A percentile compares a stretch with the other conserved stretches of the same genome.
phyloP scores from a whole-genome alignment of 35 echinoderm and acorn worm species.

The Chiridota heheva region DNA sequence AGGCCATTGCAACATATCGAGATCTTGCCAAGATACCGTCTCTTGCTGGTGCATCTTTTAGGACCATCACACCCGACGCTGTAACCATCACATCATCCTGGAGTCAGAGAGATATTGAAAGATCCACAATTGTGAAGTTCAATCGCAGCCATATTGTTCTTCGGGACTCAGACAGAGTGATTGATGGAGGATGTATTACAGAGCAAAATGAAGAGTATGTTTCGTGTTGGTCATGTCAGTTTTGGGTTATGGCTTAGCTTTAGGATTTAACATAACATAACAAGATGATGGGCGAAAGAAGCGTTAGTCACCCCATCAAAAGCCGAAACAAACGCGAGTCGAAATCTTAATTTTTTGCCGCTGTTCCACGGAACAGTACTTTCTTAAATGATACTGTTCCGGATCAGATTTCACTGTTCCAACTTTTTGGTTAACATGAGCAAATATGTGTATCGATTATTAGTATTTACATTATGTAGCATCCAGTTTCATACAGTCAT shows the following conservation, averaged over 20 bases:
- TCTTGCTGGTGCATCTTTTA: background rate
- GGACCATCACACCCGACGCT: background rate
- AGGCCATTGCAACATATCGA: conserved; percentile 23
- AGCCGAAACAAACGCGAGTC: too few relatives aligned
- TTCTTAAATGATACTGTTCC: too few relatives aligned
- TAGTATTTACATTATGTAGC: too few relatives aligned
- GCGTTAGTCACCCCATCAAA: too few relatives aligned
- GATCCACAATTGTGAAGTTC: conserved; percentile 18
- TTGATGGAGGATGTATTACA: background rate
- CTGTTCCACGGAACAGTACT: too few relatives aligned
- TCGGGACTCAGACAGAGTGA: background rate
- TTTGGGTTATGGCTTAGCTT: too few relatives aligned
- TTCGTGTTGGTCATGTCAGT: too few relatives aligned
- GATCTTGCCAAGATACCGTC: conserved; percentile 35
- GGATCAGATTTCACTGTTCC: too few relatives aligned
- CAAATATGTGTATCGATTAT: too few relatives aligned
- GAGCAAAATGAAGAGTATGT: conserved; percentile 42
- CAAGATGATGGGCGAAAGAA: background rate
- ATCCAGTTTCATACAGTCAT: too few relatives aligned
- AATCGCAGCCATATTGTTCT: conserved; percentile 1
- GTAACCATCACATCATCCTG: conserved; percentile 36
- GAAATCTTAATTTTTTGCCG: too few relatives aligned
- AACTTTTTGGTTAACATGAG: too few relatives aligned
- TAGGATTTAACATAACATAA: background rate
- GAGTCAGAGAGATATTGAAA: conserved; percentile 57